Evolutionary conservation across 2,797 vertebrate species (phyloP).

Genomic region (Sebastes hopkinsi): DNA sequence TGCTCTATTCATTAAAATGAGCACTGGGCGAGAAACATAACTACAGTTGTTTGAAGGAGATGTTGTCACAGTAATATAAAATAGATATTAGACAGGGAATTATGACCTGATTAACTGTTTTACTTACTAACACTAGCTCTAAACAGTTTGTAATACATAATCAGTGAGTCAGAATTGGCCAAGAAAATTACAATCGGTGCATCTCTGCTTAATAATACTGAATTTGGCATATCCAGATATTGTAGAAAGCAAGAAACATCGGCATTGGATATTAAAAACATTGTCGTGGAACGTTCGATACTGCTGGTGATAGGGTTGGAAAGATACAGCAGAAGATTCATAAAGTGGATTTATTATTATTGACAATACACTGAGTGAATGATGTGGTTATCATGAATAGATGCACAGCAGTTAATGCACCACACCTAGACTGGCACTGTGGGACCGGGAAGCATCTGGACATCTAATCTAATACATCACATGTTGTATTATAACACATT

Average conservation of each 20-base stretch:
- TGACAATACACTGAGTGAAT: constrained; percentile 4
- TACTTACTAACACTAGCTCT: no score
- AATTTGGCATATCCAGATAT: background rate
- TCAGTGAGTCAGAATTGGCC: no score
- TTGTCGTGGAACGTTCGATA: background rate
- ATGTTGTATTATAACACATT: background rate
- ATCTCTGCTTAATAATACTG: no score
- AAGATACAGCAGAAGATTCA: background rate
- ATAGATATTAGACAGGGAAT: no score
- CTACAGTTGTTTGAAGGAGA: no score
- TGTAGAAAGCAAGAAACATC: background rate
- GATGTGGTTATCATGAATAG: constrained; percentile 4
- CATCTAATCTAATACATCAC: constrained; percentile 1
- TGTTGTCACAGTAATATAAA: no score
- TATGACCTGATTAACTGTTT: no score
- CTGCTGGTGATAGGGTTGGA: background rate
- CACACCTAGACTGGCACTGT: background rate
- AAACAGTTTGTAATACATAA: rapidly evolving
- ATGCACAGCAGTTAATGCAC: background rate
- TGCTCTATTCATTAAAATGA: no score
- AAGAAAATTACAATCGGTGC: no score
- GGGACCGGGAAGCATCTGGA: constrained; percentile 7
- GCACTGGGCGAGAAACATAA: no score
- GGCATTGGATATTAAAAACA: background rate
- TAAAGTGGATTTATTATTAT: constrained; percentile 1